Percentiles rank a stretch among this genome's conserved stretches.
These are phyloP conservation scores for Eidolon helvum DNA, from an alignment of 2,113 vertebrate genomes.

Conservation along the genomic window DNA sequence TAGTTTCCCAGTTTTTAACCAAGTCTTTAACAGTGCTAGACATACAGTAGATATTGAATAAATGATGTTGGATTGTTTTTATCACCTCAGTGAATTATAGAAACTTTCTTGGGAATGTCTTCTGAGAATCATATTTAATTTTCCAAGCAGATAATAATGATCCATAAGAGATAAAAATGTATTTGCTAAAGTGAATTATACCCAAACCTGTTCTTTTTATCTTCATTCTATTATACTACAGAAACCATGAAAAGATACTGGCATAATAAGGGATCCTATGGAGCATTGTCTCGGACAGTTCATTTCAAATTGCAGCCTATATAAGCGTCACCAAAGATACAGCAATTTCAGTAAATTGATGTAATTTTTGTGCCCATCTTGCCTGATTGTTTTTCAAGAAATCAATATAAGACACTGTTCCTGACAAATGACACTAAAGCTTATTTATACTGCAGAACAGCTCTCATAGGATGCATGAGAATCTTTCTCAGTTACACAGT, in stretches of 20 bases:
- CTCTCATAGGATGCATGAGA: neutral
- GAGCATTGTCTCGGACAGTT: neutral
- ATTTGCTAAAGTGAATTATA: neutral
- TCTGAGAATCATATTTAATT: neutral
- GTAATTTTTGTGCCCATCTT: slow-evolving; percentile 41
- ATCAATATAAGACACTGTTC: slow-evolving; percentile 2
- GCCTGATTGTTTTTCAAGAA: slow-evolving; percentile 16
- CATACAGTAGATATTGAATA: neutral
- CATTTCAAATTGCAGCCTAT: neutral
- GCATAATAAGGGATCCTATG: neutral
- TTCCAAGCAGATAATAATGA: neutral
- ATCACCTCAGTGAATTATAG: neutral
- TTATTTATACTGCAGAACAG: neutral
- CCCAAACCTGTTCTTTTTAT: neutral
- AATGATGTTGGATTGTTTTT: neutral
- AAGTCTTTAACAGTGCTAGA: neutral
- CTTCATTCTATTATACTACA: neutral
- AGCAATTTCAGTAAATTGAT: slow-evolving; percentile 33
- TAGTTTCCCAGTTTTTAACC: neutral
- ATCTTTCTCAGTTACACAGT: neutral
- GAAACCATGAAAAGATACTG: neutral
- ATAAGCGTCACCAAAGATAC: neutral
- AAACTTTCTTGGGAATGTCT: neutral
- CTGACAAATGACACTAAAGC: neutral
- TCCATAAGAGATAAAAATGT: neutral